Base-by-base conservation (phyloP, 2,888 invertebrate species). In the Cantharis lateralis region DNA sequence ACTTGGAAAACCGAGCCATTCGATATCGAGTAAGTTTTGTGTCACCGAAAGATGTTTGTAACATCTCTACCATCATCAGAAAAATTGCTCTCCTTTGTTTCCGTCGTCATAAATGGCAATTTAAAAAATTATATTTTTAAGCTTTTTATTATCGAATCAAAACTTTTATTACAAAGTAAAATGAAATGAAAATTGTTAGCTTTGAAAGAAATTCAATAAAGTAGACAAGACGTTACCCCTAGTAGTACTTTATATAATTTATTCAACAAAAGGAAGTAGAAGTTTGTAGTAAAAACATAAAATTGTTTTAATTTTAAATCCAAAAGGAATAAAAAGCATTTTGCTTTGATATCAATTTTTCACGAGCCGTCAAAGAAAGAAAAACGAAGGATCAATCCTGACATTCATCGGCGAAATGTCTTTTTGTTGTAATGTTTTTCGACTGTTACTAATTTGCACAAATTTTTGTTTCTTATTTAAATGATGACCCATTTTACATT, bases 21-120 rank as follows among this genome's bases (percentile, higher is more conserved):
- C 82, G 82, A 82, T 86, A 85, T 83, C 85, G 85, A 85, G 84
- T 85, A 86, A 85, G 86, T 86, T 85, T 84, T 85, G 83, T 84
- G 84, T 85, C 85, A 85, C 85, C 83, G 81, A 83, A 84, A 85
- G 81, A 71, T 71, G 68, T 64, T 71, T 24, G 70, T 15, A 76
- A 70, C 76, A 76, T 76, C 72, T 76, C 83, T 85, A 16, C 32
- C 72, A 26, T 76, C 68, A 70, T 72, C 68, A 69, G 71, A 76
- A 76, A 76, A 76, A 76, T 76, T 24, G 48, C 68, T 61, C 70
- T 72, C 71, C 71, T 75, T 74, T 74, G 69, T 74, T 66, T 20
- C 70, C 70, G 63, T 26, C 70, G 11, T 61, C 48, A 48, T 48
- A 48, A 48, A 48, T 48, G 48, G 48, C 48, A 48, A 48, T 48